A percentile compares a stretch with the other conserved stretches of the same genome.
Evolutionary conservation across 2,113 vertebrate species (phyloP).

Genomic region (Semicossyphus pulcher): DNA sequence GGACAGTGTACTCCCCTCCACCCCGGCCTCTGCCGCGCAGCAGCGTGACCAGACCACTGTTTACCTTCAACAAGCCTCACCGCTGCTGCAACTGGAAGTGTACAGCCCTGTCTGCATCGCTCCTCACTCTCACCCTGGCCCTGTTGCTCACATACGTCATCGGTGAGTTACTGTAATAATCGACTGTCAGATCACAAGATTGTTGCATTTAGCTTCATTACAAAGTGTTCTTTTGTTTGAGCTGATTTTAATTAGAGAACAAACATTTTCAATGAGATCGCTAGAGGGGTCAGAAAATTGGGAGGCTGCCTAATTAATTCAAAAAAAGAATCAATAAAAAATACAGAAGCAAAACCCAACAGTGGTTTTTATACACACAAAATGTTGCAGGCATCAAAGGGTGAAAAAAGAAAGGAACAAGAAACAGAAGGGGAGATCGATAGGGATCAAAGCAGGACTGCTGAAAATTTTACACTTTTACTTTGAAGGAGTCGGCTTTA

Average conservation of each 20-base stretch:
- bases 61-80: constrained; percentile 97
- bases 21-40: constrained; percentile 94
- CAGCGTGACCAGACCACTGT: constrained; percentile 94
- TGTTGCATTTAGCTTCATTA: not conserved
- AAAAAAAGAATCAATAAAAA: constrained; percentile 51
- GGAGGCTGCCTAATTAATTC: constrained; percentile 45
- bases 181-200: rapidly evolving
- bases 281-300: constrained; percentile 12
- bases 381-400: constrained; percentile 36
- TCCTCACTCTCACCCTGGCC: constrained; percentile 93
- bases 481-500: constrained; percentile 33
- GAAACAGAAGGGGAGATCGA: constrained; percentile 26
- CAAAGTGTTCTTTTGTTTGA: not conserved
- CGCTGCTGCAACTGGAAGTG: constrained; percentile 99
- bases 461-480: constrained; percentile 26
- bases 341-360: constrained; percentile 18
- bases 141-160: constrained; percentile 95
- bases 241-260: not conserved
- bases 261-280: constrained; percentile 30
- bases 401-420: constrained; percentile 4
- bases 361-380: constrained; percentile 22
- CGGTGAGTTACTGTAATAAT: constrained; percentile 84
- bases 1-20: constrained; percentile 96
- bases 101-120: constrained; percentile 94
- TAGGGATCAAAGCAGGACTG: constrained; percentile 39